Evolutionary conservation across 2,113 vertebrate genomes (phyloP).

Genomic region (Larimichthys polyactis): DNA sequence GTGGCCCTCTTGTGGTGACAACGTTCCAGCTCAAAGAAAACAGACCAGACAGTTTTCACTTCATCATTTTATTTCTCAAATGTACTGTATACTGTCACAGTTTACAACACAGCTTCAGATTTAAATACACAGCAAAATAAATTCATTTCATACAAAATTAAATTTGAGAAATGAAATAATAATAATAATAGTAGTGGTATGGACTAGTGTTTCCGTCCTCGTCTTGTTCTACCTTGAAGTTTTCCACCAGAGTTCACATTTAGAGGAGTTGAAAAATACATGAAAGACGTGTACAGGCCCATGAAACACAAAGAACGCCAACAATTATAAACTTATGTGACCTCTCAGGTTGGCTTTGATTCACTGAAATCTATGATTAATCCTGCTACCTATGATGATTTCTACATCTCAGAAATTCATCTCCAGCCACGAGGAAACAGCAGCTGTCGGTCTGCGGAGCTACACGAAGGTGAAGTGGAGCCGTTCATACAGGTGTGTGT

Average conservation of each 20-base stretch:
- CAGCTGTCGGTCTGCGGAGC: background rate
- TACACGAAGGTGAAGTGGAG: background rate
- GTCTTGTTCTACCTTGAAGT: background rate
- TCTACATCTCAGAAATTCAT: background rate
- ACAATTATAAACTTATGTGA: background rate
- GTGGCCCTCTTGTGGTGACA: constrained; percentile 52
- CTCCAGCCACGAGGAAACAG: background rate
- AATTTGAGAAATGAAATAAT: constrained; percentile 49
- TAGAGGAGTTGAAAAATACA: constrained; percentile 12
- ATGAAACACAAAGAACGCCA: constrained; percentile 1
- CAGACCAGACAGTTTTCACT: background rate
- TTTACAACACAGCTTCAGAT: constrained; percentile 76
- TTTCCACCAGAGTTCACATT: background rate
- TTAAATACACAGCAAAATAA: constrained; percentile 75
- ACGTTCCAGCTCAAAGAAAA: background rate
- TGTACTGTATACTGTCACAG: constrained; percentile 73
- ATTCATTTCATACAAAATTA: constrained; percentile 75
- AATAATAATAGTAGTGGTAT: background rate
- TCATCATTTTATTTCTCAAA: constrained; percentile 75
- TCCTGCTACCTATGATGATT: background rate
- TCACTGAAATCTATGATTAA: rapidly evolving
- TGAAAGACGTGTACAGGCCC: background rate
- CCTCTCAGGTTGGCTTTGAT: background rate
- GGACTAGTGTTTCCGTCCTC: background rate
- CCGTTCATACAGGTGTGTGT: background rate